phyloP scores from a whole-genome alignment of 1,140 invertebrate genomes.

The Capitella teleta region DNA sequence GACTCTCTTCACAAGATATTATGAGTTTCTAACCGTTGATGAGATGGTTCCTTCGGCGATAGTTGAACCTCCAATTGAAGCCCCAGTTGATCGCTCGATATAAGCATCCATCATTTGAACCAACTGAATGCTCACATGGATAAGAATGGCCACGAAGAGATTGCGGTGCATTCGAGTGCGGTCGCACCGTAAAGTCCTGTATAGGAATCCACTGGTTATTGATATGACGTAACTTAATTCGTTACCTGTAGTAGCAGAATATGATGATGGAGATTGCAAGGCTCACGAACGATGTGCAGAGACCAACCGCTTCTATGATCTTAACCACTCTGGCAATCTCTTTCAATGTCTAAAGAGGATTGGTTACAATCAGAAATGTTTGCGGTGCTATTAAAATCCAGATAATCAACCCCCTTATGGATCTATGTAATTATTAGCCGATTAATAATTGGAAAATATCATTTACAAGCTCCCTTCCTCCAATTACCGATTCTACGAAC shows the following conservation, averaged over 20 bases:
- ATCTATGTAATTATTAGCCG: no score
- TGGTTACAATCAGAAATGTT: no score
- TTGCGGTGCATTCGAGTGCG: slow-evolving; percentile 79
- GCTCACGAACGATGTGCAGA: slow-evolving; percentile 64
- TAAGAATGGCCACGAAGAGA: slow-evolving; percentile 71
- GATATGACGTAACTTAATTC: neutral
- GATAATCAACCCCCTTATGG: no score
- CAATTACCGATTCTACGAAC: no score
- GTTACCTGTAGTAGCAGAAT: slow-evolving; percentile 66
- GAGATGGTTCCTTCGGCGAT: slow-evolving; percentile 49
- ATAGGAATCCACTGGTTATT: neutral
- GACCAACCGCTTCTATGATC: slow-evolving; percentile 67
- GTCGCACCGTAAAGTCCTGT: slow-evolving; percentile 46
- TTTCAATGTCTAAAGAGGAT: slow-evolving; percentile 55
- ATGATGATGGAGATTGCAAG: slow-evolving; percentile 64
- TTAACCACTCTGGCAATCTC: slow-evolving; percentile 63
- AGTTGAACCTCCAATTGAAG: slow-evolving; percentile 32
- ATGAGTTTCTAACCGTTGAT: slow-evolving; percentile 69
- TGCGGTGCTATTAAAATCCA: no score
- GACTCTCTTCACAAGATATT: no score
- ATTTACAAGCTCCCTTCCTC: no score
- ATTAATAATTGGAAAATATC: no score
- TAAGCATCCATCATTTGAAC: slow-evolving; percentile 57
- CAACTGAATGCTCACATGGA: slow-evolving; percentile 71
- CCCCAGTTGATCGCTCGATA: slow-evolving; percentile 14